Percentiles rank a stretch among this genome's conserved stretches.
Evolutionary conservation across 2,888 invertebrate genomes (phyloP).

Genomic region (Tinea semifulvella): DNA sequence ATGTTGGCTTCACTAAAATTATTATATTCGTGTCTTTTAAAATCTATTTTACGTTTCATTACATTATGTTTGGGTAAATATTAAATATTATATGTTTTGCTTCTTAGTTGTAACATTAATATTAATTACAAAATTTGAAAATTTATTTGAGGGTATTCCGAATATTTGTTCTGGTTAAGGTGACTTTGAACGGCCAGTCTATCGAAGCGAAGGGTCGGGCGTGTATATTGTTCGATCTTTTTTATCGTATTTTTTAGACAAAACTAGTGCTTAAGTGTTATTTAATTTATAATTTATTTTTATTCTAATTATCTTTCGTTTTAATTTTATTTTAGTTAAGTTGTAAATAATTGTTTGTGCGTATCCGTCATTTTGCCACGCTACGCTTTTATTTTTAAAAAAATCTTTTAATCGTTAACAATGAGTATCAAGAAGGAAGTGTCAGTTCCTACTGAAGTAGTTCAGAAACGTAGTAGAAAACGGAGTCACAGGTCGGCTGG

Average conservation of each 20-base stretch:
- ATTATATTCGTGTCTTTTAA: too few relatives aligned
- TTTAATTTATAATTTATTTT: not conserved
- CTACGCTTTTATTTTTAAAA: not conserved
- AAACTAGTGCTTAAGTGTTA: conserved; percentile 14
- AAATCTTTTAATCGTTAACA: not conserved
- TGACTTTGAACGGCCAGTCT: conserved; percentile 31
- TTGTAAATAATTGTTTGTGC: not conserved
- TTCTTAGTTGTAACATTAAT: too few relatives aligned
- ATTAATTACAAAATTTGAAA: too few relatives aligned
- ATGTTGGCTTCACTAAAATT: too few relatives aligned
- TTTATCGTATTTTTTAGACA: conserved; percentile 31
- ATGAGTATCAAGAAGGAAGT: conserved; percentile 4
- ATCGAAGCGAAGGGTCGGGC: conserved; percentile 37
- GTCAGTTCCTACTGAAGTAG: not conserved
- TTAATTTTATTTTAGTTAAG: not conserved
- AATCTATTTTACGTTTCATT: too few relatives aligned
- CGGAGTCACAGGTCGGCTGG: conserved; percentile 32
- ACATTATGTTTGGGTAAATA: too few relatives aligned
- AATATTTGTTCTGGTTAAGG: conserved; percentile 15
- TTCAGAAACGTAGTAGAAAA: not conserved
- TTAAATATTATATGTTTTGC: too few relatives aligned
- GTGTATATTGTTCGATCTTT: conserved; percentile 20
- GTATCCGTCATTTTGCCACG: not conserved
- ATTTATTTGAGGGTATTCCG: conserved; percentile 32
- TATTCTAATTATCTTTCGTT: not conserved